A percentile compares a stretch with the other conserved stretches of the same genome.
Conservation (phyloP, 2,888 invertebrate species). For the Drosophila fulvimacula region DNA sequence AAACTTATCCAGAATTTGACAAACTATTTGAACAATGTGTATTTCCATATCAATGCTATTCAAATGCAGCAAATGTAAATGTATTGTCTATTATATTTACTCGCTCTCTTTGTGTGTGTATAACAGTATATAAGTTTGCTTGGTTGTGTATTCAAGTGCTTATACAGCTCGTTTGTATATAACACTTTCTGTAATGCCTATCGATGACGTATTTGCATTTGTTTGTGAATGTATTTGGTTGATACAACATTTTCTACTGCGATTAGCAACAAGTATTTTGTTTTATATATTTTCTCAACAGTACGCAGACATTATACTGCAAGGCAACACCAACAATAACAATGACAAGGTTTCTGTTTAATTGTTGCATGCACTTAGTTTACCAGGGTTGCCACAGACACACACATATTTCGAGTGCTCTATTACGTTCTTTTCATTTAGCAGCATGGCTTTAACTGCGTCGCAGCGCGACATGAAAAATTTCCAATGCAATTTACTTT, state of each 20-base stretch:
- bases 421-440: slow-evolving; percentile 54
- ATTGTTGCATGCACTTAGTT: slow-evolving; percentile 60
- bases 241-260: slow-evolving; percentile 21
- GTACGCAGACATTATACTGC: slow-evolving; percentile 27
- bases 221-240: background rate
- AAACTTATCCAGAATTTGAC: background rate
- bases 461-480: slow-evolving; percentile 39
- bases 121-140: slow-evolving; percentile 52
- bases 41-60: slow-evolving; percentile 19
- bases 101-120: slow-evolving; percentile 48
- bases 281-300: background rate
- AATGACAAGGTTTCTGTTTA: slow-evolving; percentile 56
- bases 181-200: slow-evolving; percentile 54
- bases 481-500: slow-evolving; percentile 56
- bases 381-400: slow-evolving; percentile 46
- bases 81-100: slow-evolving; percentile 25
- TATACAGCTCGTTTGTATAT: slow-evolving; percentile 32
- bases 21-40: slow-evolving; percentile 3
- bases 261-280: slow-evolving; percentile 45
- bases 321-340: slow-evolving; percentile 41
- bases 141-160: slow-evolving; percentile 17
- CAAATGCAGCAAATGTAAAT: slow-evolving; percentile 31
- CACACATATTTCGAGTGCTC: slow-evolving; percentile 20
- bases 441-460: slow-evolving; percentile 34
- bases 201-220: slow-evolving; percentile 18